Conservation (phyloP, 2,797 vertebrate genomes). For the Gallinago nigripennis region DNA sequence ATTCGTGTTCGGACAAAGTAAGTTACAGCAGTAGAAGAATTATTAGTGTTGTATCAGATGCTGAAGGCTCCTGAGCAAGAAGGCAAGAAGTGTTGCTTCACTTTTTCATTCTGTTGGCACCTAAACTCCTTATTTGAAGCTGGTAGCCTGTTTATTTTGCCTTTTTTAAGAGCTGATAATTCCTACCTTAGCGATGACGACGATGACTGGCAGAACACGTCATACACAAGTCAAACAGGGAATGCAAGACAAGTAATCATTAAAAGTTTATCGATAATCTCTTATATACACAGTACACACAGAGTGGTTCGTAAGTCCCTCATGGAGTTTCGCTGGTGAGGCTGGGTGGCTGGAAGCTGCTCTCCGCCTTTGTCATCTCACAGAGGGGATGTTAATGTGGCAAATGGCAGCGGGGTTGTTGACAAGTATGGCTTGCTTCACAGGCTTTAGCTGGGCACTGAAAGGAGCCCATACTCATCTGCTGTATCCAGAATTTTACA, state of each 20-base stretch:
- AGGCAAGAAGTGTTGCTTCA: background rate
- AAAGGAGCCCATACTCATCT: slow-evolving; percentile 93
- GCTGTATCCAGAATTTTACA: slow-evolving; percentile 97
- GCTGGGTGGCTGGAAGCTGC: background rate
- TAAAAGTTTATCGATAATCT: slow-evolving; percentile 80
- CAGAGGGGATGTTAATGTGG: background rate
- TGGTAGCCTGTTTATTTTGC: background rate
- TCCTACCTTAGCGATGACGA: rapidly evolving
- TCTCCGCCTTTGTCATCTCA: background rate
- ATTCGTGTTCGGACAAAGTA: background rate
- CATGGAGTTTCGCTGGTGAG: slow-evolving; percentile 55
- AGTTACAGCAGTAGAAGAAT: background rate
- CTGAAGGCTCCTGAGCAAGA: background rate
- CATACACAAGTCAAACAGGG: slow-evolving; percentile 22
- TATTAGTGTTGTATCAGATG: background rate
- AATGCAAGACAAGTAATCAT: slow-evolving; percentile 71
- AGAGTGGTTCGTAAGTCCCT: slow-evolving; percentile 68
- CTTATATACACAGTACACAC: slow-evolving; percentile 83
- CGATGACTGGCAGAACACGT: background rate
- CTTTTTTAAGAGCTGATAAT: background rate
- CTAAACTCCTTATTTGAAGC: background rate
- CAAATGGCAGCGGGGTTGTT: background rate
- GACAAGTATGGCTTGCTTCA: background rate
- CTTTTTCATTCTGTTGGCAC: background rate
- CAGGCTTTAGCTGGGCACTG: slow-evolving; percentile 84